Base-by-base conservation (phyloP, 2,113 vertebrate genomes). In the Gallinago jamesoni region DNA sequence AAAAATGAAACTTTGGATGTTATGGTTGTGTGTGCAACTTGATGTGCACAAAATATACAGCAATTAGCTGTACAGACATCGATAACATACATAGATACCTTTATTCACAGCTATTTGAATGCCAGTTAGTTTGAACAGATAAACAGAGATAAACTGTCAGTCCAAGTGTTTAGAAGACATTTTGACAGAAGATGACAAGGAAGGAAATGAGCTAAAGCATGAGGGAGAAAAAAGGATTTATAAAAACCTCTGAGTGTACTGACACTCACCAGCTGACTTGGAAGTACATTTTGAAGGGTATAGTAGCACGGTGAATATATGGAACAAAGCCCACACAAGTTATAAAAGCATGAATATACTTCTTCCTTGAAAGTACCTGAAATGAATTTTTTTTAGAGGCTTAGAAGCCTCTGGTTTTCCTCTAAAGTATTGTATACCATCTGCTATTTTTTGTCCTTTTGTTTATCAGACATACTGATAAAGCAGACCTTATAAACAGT, bases 61-160 rank as follows among this genome's bases (percentile, higher is more conserved):
- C 48, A 92, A 90, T 81, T 96, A 96, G 70, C 85, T 81, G 57
- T 47, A 75, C 67, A 85, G 63, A 13, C 22, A 31, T 39, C 16
- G 22, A 6, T 87, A 84, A 21, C 21, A 19, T 52, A 56, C 63
- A 43, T 11, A 76, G 79, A 28, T 56, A 57, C 43, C 24, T 87
- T 55, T 31, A 73, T 73, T 86, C 84, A 33, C 59, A 85, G 90
- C 30, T 86, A 41, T 89, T 90, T 76, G 62, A 48, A 83, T 64
- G 41, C 22, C 63, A 75, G 62, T 24, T 86, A 84, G 81, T 33
- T 75, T 80, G 62, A 91, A 31, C 25, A 94, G 95, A 91, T 88
- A 88, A 94, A 95, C 93, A 75, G 73, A 83, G 70, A 52, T 70
- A 47, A 87, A 48, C 35, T 88, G 89, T 68, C 72, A 90, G 56